Evolutionary conservation across 2,888 invertebrate genomes (phyloP), one percentile per base, ranked within the genome.

Genomic region (Stenurella melanura): DNA sequence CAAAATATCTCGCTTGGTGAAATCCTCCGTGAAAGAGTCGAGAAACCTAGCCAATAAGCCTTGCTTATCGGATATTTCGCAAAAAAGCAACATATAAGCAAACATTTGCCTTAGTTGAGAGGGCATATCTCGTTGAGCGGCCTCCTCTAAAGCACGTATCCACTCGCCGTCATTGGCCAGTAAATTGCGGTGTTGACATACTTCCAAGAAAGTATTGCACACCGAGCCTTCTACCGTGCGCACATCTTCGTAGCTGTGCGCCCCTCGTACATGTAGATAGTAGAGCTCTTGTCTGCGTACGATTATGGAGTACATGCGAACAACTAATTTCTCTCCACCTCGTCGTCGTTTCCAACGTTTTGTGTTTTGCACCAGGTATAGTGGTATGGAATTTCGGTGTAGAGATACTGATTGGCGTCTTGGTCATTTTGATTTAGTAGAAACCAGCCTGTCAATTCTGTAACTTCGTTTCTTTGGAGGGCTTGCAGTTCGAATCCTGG

Each of bases 191-290:
- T 15, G 42, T 30, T 26, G 21, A 15, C 70, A 69, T 15, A 58
- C 56, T 26, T 69, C 57, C 15, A 21, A 17, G 11, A 57, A 57
- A 10, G 34, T 64, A 3, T 26, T 30, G 17, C 6, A 57, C 1
- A 56, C 21, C 5, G n/a, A 11, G 10, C 61, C 71, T 15, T 71
- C 60, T 10, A 72, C 60, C 0, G 61, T 61, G 5, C 72, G 60
- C 7, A 72, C 11, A 19, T 58, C 38, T 61, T 58, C 71, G 38
- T 38, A 71, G 9, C 34, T 34, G 11, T 9, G 60, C 0, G 61
- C 61, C 3, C 72, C 72, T 5, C 38, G 63, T 4, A 72, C 42
- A 15, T 72, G 72, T 12, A 72, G 30, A 9, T 26, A 71, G 19
- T 66, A 66, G 10, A 66, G 50, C 38, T 64, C 54, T n/a, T 57